Conservation (phyloP, 2,113 vertebrate species). For the Raja brachyura region DNA sequence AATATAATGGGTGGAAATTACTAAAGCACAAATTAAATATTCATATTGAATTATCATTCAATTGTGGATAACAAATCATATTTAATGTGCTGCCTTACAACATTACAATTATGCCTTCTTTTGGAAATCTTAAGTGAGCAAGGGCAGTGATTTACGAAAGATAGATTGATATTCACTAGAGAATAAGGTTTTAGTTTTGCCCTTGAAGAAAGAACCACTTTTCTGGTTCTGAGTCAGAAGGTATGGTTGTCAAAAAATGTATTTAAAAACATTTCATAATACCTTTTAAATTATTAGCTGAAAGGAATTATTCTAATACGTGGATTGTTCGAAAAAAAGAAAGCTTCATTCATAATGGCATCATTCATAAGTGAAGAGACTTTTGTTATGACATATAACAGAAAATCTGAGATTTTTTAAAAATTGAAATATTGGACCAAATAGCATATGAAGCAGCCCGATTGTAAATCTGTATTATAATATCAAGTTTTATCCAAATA, state of each 20-base stretch:
- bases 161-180: slow-evolving; percentile 22
- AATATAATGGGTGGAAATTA: background rate
- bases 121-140: background rate
- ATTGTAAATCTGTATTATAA: background rate
- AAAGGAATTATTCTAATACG: background rate
- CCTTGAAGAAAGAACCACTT: slow-evolving; percentile 30
- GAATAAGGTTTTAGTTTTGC: slow-evolving; percentile 32
- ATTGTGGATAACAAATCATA: background rate
- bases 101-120: background rate
- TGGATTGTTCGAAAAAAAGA: background rate
- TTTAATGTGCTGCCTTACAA: background rate
- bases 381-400: slow-evolving; percentile 21
- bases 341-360: slow-evolving; percentile 22
- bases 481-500: background rate
- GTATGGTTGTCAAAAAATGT: slow-evolving; percentile 20
- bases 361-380: slow-evolving; percentile 31
- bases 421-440: slow-evolving; percentile 11
- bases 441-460: background rate
- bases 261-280: slow-evolving; percentile 29
- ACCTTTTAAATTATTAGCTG: slow-evolving; percentile 27
- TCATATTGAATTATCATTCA: background rate
- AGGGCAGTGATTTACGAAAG: background rate
- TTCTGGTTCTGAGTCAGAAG: slow-evolving; percentile 22
- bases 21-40: background rate
- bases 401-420: background rate